A percentile compares a stretch with the other conserved stretches of the same genome.
Conservation (phyloP, 1,140 invertebrate genomes). For the Polypedilum pembai region DNA sequence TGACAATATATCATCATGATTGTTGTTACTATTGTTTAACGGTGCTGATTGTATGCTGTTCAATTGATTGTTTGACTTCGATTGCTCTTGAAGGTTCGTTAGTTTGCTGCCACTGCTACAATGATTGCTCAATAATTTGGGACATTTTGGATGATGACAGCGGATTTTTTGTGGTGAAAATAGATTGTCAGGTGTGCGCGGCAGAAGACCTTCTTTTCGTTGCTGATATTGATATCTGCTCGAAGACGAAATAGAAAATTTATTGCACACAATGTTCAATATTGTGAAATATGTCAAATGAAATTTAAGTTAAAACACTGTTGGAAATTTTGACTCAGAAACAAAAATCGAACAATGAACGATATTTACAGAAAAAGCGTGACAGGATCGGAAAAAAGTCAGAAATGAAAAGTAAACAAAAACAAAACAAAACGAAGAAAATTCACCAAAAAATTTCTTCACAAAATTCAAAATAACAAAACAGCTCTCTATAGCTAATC, state of each 20-base stretch:
- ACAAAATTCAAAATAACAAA: not conserved
- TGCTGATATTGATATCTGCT: constrained; percentile 41
- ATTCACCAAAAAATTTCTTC: constrained; percentile 11
- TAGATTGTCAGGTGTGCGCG: constrained; percentile 42
- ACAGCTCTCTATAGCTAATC: not conserved
- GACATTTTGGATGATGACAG: constrained; percentile 43
- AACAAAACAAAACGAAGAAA: not conserved
- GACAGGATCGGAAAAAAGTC: not conserved
- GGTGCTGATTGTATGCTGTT: constrained; percentile 34
- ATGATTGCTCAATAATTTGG: constrained; percentile 35
- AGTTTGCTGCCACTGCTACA: constrained; percentile 28
- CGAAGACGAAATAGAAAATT: constrained; percentile 1
- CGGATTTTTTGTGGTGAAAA: constrained; percentile 43
- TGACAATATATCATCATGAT: not conserved
- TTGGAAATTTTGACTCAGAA: not conserved
- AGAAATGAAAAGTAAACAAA: not conserved
- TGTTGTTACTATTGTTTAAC: constrained; percentile 13
- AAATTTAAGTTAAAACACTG: constrained; percentile 10
- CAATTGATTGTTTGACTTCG: constrained; percentile 35
- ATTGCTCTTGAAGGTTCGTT: constrained; percentile 24
- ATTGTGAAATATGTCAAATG: not conserved
- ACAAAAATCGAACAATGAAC: not conserved
- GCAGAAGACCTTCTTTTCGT: constrained; percentile 41
- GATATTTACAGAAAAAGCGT: constrained; percentile 3
- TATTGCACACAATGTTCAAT: not conserved